Evolutionary conservation across 1,140 invertebrate genomes (phyloP), one percentile per base, ranked within the genome.

Genomic region (Mizuhopecten yessoensis): DNA sequence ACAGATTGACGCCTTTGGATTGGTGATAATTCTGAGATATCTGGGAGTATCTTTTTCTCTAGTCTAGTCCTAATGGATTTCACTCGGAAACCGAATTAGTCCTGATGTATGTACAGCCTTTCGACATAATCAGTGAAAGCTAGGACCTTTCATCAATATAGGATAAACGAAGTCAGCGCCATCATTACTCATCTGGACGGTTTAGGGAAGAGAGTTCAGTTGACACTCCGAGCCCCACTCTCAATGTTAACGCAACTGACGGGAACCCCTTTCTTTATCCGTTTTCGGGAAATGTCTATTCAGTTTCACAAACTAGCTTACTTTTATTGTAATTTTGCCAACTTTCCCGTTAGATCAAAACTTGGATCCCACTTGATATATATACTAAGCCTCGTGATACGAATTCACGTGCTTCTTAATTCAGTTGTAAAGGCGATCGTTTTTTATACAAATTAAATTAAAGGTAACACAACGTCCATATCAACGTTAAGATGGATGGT

Each of bases 1-100:
- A 29, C 57, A 75, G 57, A 75, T 75, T 75, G 57, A 75, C 57
- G 57, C n/a, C 57, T 75, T 75, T 75, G 57, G 17, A 75, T 75
- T 75, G 23, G 57, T 29, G 29, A 75, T 75, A 75, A 75, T 75
- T 75, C n/a, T 23, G 5, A 75, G 57, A 75, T 75, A 75, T 75
- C 17, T 75, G 57, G n/a, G n/a, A 75, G 57, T 75, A 75, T 75
- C n/a, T 75, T 29, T 29, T 75, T n/a, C 23, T 75, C 57, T 23
- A 57, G 45, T 15, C 17, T n/a, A 75, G 57, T 2, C 57, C 57
- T 75, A 75, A 75, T n/a, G 57, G 23, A 75, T 75, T 75, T 75
- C 57, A 29, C 57, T 75, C 57, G 23, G 57, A 75, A 75, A 75
- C 57, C 23, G 57, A 5, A 75, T 75, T 75, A 75, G 57, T 75